Evolutionary conservation across 2,797 vertebrate species (phyloP).

Genomic region (Artibeus jamaicensis): DNA sequence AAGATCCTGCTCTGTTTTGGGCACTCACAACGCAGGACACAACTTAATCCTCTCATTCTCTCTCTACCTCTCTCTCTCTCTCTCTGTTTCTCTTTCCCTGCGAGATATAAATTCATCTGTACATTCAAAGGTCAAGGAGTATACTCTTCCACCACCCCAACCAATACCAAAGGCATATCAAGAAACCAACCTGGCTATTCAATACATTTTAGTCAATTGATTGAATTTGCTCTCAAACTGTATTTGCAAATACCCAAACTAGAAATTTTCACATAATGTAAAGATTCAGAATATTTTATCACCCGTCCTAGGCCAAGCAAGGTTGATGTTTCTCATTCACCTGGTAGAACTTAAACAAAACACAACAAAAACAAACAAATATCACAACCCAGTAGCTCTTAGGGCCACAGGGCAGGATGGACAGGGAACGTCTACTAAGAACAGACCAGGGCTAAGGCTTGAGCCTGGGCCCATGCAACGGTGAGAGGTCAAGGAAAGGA

Average conservation of each 20-base stretch:
- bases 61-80: too few relatives aligned
- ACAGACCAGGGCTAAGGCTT: not conserved
- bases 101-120: fast-evolving
- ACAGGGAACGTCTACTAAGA: not conserved
- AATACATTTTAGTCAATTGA: not conserved
- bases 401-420: not conserved
- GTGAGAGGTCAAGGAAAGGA: not conserved
- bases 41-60: too few relatives aligned
- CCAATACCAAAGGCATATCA: not conserved
- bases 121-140: not conserved
- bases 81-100: not conserved
- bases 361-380: not conserved
- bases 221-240: not conserved
- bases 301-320: not conserved
- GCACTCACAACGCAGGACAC: not conserved
- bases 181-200: not conserved
- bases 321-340: not conserved
- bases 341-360: not conserved
- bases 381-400: too few relatives aligned
- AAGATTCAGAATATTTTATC: not conserved
- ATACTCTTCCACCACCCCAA: fast-evolving
- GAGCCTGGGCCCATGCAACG: not conserved
- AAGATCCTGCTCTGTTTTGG: not conserved
- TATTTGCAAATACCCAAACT: not conserved
- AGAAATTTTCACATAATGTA: not conserved